Evolutionary conservation across 2,888 invertebrate species (phyloP), one percentile per base, ranked within the genome.

Genomic region (Atrina japonica): DNA sequence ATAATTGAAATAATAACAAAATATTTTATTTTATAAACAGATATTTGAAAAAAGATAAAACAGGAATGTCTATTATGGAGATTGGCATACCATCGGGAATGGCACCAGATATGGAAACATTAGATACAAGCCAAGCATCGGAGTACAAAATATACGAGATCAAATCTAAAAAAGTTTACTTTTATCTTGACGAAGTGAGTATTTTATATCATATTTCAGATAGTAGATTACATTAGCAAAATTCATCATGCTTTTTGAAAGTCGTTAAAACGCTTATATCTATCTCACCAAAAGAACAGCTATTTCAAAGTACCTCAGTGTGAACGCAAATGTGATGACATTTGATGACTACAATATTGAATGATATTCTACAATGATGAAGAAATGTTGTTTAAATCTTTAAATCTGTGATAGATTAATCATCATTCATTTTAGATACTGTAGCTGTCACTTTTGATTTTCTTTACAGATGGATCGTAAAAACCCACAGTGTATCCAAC

Each of bases 51-150:
- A 45, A 70, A 16, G 78, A 77, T 27, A 64, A 76, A n/a, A 83
- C 80, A 60, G 85, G 84, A 6, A 86, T 86, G 86, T 80, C 83
- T 0, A 76, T 86, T 2, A 75, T 84, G 66, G 83, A 84, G 60
- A 78, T 86, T 25, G 83, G 81, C 18, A 81, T 75, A 56, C 85
- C 85, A 14, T 80, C 85, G n/a, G 86, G 86, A 18, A 86, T 86
- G 75, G 63, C 70, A 16, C 77, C 83, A 5, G 84, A 84, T 47
- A 43, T 69, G 18, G 66, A 27, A 14, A 78, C 78, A 25, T 66
- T 85, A 0, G 61, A 75, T 41, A 63, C 63, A 3, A 66, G 75
- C 3, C 84, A 88, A 41, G 82, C 83, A 1, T 50, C 56, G 11
- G 60, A 76, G 14, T 76, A 69, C 29, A 71, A 67, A 47, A 23